Percentiles rank a stretch among this genome's conserved stretches.
Conservation (phyloP, 2,797 vertebrate genomes). For the Mus spretus region DNA sequence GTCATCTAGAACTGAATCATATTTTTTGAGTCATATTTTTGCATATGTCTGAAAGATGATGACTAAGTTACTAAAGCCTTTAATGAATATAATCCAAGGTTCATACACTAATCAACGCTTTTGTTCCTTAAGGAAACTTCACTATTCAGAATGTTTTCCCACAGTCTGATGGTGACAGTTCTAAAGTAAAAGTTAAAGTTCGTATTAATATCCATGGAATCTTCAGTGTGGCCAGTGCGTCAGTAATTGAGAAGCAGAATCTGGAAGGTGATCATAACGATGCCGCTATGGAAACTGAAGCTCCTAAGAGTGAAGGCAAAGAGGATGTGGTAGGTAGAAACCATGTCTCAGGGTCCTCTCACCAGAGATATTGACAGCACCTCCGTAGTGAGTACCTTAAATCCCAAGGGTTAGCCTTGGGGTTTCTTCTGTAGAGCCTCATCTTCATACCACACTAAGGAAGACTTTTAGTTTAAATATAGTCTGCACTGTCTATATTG, state of each 20-base stretch:
- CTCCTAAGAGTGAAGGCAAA: conserved; percentile 92
- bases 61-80: conserved; percentile 15
- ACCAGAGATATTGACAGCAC: background rate
- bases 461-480: background rate
- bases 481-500: background rate
- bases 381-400: background rate
- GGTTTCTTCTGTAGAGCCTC: conserved; percentile 1
- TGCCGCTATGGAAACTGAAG: conserved; percentile 93
- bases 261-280: conserved; percentile 90
- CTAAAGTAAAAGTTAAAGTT: conserved; percentile 98
- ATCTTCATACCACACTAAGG: conserved; percentile 24
- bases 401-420: conserved; percentile 38
- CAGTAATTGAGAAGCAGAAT: conserved; percentile 95
- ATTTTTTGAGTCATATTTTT: conserved; percentile 41
- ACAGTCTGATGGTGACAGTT: conserved; percentile 95
- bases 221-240: conserved; percentile 95
- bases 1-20: background rate
- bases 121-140: conserved; percentile 91
- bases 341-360: background rate
- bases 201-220: conserved; percentile 96
- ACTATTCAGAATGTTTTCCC: conserved; percentile 95
- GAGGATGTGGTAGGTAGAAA: conserved; percentile 89
- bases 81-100: conserved; percentile 33
- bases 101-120: conserved; percentile 55
- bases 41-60: background rate